Evolutionary conservation across 37 sponge, comb jelly and placozoan species (phyloP), one percentile per base, ranked within the genome.

Genomic region (Beroe ovata): DNA sequence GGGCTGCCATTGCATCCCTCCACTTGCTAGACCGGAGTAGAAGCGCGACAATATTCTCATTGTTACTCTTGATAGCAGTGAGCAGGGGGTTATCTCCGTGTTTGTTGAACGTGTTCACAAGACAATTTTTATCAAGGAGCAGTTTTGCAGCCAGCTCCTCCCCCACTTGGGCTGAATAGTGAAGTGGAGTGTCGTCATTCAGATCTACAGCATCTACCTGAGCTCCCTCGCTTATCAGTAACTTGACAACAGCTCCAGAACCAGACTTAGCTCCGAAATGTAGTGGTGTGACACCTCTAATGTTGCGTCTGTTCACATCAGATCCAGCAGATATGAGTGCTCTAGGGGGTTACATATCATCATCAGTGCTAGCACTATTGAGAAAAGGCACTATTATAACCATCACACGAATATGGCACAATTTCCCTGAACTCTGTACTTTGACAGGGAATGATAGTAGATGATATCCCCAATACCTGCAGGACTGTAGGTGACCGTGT

Each of bases 111-210:
- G 25, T 42, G 8, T 4, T 25, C 54, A 77, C 54, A 6, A 16
- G 54, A 47, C 54, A 47, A 16, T 11, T 11, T 11, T 47, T 47
- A 16, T 47, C 54, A 47, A 47, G 54, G 6, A 47, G 54, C 6
- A 47, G 54, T 47, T 47, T 47, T 6, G 54, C 63, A 20, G 28
- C 29, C 63, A 4, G 22, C 63, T 62, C 63, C 54, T 77, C 38
- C 28, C 84, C 84, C 1, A 21, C 54, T n/a, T n/a, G 42, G n/a
- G 84, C 84, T 20, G 36, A 36, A 54, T 77, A 77, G 41, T 77
- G 84, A 0, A 77, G 84, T 0, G 84, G 84, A 38, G 84, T 77
- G 25, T 77, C 54, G 3, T 77, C 84, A 36, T 77, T 77, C 8
- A 38, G 0, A 40, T 77, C 84, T 8, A 4, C n/a, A 20, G 33